Base-by-base conservation (phyloP, 2,797 vertebrate genomes). In the Remorina albescens region DNA sequence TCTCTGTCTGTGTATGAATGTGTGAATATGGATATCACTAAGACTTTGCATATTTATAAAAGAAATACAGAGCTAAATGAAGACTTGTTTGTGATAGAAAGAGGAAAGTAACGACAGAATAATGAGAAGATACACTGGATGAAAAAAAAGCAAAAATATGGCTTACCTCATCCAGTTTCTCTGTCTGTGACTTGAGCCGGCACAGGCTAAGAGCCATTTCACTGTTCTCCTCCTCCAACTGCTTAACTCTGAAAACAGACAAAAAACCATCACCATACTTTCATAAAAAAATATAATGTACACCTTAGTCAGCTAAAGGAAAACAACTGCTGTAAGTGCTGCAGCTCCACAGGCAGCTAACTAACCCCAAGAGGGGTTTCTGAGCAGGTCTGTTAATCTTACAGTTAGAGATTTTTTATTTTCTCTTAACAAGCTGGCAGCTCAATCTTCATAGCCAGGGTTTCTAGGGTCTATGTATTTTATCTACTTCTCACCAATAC, bases 131-230 rank as follows among this genome's bases (percentile, higher is more conserved):
- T 4, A 15, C 44, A 50, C 5, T 18, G 15, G 9, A 36, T 13
- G 62, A 34, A 32, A 41, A 16, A n/a, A 56, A 25, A 47, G 13
- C 30, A 30, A 30, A 44, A 67, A 59, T 0, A 46, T 28, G 12
- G 2, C 58, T 81, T 83, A 98, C 98, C 96, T 98, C 96, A 7
- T 98, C 97, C 74, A 99, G 91, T 83, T 95, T 98, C 89, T 98
- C 97, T 0, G 96, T 96, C 61, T 99, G 98, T 0, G 94, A 95
- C 89, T 96, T 98, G 64, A 99, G 95, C 5, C 96, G 91, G 13
- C 83, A 90, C 90, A 98, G 92, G n/a, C 86, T 94, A 0, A 90
- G 84, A 63, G 91, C 85, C 86, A 99, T 92, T 39, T 96, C 95
- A 0, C 79, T 80, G 34, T 97, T 99, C 87, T 99, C 98, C 6